Evolutionary conservation across 2,888 invertebrate genomes (phyloP).

Genomic region (Plusia festucae): DNA sequence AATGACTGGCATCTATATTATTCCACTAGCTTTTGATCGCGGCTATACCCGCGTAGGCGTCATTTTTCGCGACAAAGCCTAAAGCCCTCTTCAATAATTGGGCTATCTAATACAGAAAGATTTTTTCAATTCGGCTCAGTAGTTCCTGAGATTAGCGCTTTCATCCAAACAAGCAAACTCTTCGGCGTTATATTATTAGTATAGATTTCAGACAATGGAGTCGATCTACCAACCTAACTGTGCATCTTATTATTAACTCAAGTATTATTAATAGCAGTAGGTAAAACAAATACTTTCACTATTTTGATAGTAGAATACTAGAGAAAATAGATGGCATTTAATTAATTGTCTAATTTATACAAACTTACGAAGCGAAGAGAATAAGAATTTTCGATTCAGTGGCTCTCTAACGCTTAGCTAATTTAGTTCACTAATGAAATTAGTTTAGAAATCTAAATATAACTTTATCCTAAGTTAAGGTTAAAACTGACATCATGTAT

Average conservation of each 20-base stretch:
- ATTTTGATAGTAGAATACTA: background rate
- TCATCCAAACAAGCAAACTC: too few relatives aligned
- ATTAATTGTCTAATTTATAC: conserved; percentile 5
- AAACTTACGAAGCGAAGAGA: background rate
- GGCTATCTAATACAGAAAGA: too few relatives aligned
- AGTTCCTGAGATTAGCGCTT: too few relatives aligned
- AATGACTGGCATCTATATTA: conserved; percentile 35
- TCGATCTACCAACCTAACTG: background rate
- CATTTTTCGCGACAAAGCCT: too few relatives aligned
- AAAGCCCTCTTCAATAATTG: too few relatives aligned
- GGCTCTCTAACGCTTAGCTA: background rate
- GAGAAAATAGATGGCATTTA: background rate
- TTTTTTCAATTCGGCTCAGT: too few relatives aligned
- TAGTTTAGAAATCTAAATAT: background rate
- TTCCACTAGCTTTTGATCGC: too few relatives aligned
- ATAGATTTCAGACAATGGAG: background rate
- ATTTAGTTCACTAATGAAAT: conserved; percentile 5
- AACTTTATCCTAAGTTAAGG: background rate
- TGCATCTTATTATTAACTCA: background rate
- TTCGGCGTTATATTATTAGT: too few relatives aligned
- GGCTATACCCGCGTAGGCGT: too few relatives aligned
- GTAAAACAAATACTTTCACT: background rate
- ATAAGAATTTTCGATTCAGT: background rate
- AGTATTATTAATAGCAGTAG: background rate
- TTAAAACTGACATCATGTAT: too few relatives aligned